A percentile compares a stretch with the other conserved stretches of the same genome.
These are phyloP conservation scores for Acrossocheilus wenchowensis DNA, from an alignment of 2,797 vertebrate genomes.

Conservation along the genomic window DNA sequence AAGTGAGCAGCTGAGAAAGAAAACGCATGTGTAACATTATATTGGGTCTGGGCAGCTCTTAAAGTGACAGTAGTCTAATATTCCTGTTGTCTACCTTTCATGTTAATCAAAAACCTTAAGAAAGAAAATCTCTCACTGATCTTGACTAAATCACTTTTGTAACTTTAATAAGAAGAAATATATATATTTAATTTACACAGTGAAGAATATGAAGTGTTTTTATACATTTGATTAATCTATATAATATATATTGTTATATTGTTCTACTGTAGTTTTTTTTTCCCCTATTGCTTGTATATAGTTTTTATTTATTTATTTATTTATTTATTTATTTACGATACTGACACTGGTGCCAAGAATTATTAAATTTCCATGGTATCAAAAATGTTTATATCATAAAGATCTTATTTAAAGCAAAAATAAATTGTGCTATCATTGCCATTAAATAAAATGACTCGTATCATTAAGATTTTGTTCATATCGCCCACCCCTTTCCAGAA, in stretches of 20 bases:
- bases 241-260: too few species aligned
- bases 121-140: background rate
- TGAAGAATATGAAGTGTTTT: too few species aligned
- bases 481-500: background rate
- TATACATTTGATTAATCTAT: too few species aligned
- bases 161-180: background rate
- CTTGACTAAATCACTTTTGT: background rate
- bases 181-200: background rate
- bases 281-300: background rate
- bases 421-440: too few species aligned
- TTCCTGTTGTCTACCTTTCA: background rate
- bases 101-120: background rate
- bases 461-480: too few species aligned
- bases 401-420: too few species aligned
- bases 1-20: background rate
- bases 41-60: too few species aligned
- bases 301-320: background rate
- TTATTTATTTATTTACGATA: background rate
- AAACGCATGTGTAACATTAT: too few species aligned
- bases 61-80: too few species aligned
- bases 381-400: too few species aligned
- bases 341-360: background rate
- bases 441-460: too few species aligned
- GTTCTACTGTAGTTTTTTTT: background rate
- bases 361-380: too few species aligned